Percentiles rank a stretch among this genome's conserved stretches.
phyloP scores from a whole-genome alignment of 2,797 vertebrate genomes.

The Emydoidea blandingii region DNA sequence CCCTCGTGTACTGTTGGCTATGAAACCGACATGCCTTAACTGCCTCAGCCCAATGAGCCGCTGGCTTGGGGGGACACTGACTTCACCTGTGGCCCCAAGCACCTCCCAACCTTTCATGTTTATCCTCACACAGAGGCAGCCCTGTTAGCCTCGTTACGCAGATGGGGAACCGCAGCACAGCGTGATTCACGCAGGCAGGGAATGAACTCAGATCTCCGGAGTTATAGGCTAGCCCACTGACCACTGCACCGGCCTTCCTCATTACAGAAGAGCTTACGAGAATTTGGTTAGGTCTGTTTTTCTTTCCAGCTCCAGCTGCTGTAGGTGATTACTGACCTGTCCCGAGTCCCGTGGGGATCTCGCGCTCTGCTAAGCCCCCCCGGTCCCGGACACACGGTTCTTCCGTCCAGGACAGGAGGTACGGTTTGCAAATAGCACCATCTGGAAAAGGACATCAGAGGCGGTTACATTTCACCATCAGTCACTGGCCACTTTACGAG shows the following conservation, averaged over 20 bases:
- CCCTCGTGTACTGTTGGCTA: not conserved
- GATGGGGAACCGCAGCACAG: too few species aligned
- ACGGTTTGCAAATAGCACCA: not conserved
- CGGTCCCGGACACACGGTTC: not conserved
- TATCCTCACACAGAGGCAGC: not conserved
- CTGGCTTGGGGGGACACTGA: not conserved
- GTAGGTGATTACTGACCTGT: not conserved
- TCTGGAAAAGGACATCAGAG: not conserved
- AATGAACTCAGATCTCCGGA: not conserved
- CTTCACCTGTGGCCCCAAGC: not conserved
- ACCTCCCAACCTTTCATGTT: not conserved
- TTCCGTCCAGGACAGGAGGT: not conserved
- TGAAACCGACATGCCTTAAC: not conserved
- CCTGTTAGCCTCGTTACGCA: not conserved
- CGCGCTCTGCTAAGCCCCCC: not conserved
- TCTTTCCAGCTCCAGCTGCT: not conserved
- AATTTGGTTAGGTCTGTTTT: not conserved
- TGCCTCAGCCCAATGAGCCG: not conserved
- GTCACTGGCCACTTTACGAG: not conserved
- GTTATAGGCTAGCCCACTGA: not conserved
- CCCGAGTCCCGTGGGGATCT: not conserved
- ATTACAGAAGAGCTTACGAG: fast-evolving
- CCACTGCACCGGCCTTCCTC: not conserved
- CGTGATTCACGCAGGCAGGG: not conserved
- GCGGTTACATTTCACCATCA: not conserved